Evolutionary conservation across 92 coral and sea anemone genomes (phyloP).

Genomic region (Isaurus tuberculatus): DNA sequence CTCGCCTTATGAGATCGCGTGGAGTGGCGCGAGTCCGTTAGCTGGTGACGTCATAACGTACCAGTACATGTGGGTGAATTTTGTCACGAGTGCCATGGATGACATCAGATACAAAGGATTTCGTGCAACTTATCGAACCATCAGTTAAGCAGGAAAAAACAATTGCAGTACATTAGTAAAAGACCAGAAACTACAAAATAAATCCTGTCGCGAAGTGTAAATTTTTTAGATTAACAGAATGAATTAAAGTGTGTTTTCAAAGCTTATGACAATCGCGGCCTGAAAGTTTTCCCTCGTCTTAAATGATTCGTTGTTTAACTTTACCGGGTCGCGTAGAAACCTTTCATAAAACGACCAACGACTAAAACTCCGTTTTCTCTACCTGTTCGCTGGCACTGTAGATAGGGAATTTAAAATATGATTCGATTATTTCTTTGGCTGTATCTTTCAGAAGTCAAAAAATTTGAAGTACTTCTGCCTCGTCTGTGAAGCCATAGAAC

Average conservation of each 20-base stretch:
- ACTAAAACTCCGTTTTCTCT: too few species aligned
- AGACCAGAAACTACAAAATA: not conserved
- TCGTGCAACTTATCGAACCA: conserved; percentile 72
- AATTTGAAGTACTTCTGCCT: too few species aligned
- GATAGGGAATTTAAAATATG: too few species aligned
- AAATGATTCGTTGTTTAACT: not conserved
- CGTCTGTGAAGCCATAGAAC: too few species aligned
- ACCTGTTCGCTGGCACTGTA: too few species aligned
- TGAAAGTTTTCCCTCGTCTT: too few species aligned
- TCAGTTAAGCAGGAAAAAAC: not conserved
- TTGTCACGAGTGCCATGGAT: conserved; percentile 79
- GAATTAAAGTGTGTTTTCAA: not conserved
- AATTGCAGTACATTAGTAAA: not conserved
- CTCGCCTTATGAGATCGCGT: conserved; percentile 77
- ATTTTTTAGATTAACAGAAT: not conserved
- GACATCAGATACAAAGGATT: conserved; percentile 87
- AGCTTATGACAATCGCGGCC: not conserved
- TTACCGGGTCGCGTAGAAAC: too few species aligned
- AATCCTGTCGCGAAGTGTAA: not conserved
- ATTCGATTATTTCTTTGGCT: too few species aligned
- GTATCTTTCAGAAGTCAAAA: too few species aligned
- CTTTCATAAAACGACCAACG: too few species aligned
- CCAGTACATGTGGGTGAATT: conserved; percentile 92
- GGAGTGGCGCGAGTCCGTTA: conserved; percentile 88
- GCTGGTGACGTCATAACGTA: conserved; percentile 72